phyloP scores from a whole-genome alignment of 2,113 vertebrate genomes.

The Asarcornis scutulata region DNA sequence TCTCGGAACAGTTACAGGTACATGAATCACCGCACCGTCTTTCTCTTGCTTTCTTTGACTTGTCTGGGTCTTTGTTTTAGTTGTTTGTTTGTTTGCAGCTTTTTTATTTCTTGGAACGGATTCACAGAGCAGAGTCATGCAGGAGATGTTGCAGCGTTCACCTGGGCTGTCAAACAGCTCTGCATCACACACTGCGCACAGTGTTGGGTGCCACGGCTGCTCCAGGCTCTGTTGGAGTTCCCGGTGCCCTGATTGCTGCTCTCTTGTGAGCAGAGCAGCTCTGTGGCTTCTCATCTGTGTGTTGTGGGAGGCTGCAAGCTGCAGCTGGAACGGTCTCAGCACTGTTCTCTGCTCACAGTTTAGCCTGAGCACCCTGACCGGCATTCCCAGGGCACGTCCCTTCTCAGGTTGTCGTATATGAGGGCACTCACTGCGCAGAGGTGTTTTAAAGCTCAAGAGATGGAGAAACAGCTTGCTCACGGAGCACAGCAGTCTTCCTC shows the following conservation, averaged over 20 bases:
- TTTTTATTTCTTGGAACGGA: background rate
- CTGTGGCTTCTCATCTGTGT: background rate
- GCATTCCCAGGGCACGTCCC: background rate
- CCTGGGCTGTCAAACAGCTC: background rate
- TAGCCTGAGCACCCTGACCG: background rate
- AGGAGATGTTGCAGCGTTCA: background rate
- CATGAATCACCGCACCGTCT: background rate
- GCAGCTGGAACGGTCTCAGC: background rate
- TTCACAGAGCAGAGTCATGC: background rate
- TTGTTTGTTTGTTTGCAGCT: background rate
- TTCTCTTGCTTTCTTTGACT: background rate
- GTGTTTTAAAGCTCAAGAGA: background rate
- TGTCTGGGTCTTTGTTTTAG: background rate
- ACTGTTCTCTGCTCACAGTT: background rate
- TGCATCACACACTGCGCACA: fast-evolving
- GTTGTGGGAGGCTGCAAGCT: background rate
- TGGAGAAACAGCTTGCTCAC: background rate
- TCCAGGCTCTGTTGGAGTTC: fast-evolving
- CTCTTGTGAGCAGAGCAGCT: background rate
- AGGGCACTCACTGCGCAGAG: background rate
- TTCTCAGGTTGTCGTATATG: fast-evolving
- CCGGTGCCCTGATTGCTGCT: fast-evolving
- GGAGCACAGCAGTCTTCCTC: background rate
- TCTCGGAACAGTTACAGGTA: background rate
- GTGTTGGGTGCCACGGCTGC: fast-evolving